phyloP scores from a whole-genome alignment of 2,888 invertebrate species.

The Cataglyphis livida region DNA sequence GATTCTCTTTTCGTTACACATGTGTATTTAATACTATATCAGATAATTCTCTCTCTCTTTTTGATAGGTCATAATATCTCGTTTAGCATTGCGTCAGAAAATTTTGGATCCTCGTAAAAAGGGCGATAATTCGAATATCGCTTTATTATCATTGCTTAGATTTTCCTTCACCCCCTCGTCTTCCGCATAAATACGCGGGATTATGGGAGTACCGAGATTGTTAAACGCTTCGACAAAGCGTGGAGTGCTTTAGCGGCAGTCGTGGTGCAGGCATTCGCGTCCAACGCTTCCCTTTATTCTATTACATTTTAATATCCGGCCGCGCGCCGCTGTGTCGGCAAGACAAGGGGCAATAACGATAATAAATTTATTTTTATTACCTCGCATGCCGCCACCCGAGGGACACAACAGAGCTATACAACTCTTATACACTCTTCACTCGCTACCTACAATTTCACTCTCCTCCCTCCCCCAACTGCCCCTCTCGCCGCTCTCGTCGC shows the following conservation, averaged over 20 bases:
- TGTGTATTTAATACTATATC: background rate
- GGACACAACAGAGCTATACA: constrained; percentile 45
- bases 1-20: background rate
- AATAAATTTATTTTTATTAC: constrained; percentile 80
- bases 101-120: background rate
- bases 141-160: background rate
- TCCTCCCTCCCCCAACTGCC: constrained; percentile 10
- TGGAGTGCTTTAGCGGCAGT: constrained; percentile 18
- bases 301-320: constrained; percentile 74
- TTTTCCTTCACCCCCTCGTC: background rate
- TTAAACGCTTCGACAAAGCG: constrained; percentile 47
- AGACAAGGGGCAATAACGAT: constrained; percentile 72
- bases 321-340: constrained; percentile 47
- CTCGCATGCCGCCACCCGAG: constrained; percentile 61
- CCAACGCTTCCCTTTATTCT: constrained; percentile 59
- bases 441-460: constrained; percentile 29
- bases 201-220: constrained; percentile 23
- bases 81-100: background rate
- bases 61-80: background rate
- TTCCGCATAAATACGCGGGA: background rate
- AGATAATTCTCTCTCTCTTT: background rate
- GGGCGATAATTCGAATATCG: background rate
- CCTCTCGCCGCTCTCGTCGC: background rate
- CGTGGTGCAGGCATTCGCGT: constrained; percentile 6
- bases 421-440: constrained; percentile 38